Evolutionary conservation across 2,888 invertebrate species (phyloP).

Genomic region (Sturmia bella): DNA sequence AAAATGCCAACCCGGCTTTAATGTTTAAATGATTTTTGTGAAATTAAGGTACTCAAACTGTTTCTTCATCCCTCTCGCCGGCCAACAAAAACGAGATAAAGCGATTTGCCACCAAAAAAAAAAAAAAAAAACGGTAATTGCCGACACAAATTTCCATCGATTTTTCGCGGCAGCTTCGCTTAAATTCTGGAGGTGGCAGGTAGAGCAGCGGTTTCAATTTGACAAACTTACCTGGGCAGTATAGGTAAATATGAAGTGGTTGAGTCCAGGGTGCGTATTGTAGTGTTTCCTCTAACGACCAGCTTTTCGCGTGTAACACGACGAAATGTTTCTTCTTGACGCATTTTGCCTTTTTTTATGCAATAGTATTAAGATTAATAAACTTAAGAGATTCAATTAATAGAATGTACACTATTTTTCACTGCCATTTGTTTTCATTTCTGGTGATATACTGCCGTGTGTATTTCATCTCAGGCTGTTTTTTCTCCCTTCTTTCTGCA

Average conservation of each 20-base stretch:
- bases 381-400: not conserved
- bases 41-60: constrained; percentile 12
- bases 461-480: not conserved
- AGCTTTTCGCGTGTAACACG: constrained; percentile 82
- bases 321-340: constrained; percentile 80
- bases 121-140: not conserved
- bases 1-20: constrained; percentile 15
- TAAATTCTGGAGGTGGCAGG: not conserved
- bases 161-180: constrained; percentile 52
- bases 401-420: constrained; percentile 14
- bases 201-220: not conserved
- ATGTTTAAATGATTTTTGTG: not conserved
- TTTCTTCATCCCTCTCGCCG: constrained; percentile 18
- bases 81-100: constrained; percentile 34
- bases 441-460: constrained; percentile 19
- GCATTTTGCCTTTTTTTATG: constrained; percentile 74
- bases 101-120: constrained; percentile 43
- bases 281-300: constrained; percentile 81
- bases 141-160: constrained; percentile 51
- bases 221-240: constrained; percentile 76
- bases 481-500: constrained; percentile 1
- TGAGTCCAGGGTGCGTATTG: constrained; percentile 81
- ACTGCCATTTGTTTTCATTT: constrained; percentile 45
- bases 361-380: constrained; percentile 49
- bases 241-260: constrained; percentile 81